Conservation (phyloP, 2,888 invertebrate species). For the Sphaeridia pumilis region DNA sequence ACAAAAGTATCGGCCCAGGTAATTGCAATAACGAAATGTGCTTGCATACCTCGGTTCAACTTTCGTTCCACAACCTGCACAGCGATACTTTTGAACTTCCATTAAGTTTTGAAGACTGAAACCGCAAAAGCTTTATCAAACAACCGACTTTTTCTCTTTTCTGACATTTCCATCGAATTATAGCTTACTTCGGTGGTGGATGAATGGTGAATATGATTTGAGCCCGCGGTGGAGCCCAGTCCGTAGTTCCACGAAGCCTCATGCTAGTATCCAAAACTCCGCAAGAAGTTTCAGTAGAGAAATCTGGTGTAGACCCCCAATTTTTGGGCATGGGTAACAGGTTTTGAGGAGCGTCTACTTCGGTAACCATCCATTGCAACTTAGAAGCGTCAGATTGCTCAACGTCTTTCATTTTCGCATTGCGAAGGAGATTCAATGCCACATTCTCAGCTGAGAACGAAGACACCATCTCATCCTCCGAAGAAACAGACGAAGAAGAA, state of each 20-base stretch:
- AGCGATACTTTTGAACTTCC: constrained; percentile 61
- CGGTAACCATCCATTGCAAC: constrained; percentile 66
- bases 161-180: too few species aligned
- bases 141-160: too few species aligned
- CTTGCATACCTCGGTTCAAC: constrained; percentile 60
- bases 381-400: constrained; percentile 66
- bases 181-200: constrained; percentile 52
- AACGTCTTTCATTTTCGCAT: constrained; percentile 54
- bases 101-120: constrained; percentile 52
- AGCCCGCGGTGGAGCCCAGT: constrained; percentile 73
- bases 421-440: constrained; percentile 60
- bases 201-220: constrained; percentile 72
- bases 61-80: constrained; percentile 73
- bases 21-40: constrained; percentile 67
- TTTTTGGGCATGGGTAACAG: constrained; percentile 62
- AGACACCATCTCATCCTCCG: constrained; percentile 40
- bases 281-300: constrained; percentile 40
- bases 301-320: constrained; percentile 52
- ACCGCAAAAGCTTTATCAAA: constrained; percentile 34
- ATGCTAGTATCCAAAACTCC: constrained; percentile 32
- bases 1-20: constrained; percentile 73
- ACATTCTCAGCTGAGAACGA: constrained; percentile 63
- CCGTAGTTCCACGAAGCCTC: constrained; percentile 55
- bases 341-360: constrained; percentile 63
- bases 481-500: constrained; percentile 27